Evolutionary conservation across 1,140 invertebrate genomes (phyloP), one percentile per base, ranked within the genome.

Genomic region (Thaumatotibia leucotreta): DNA sequence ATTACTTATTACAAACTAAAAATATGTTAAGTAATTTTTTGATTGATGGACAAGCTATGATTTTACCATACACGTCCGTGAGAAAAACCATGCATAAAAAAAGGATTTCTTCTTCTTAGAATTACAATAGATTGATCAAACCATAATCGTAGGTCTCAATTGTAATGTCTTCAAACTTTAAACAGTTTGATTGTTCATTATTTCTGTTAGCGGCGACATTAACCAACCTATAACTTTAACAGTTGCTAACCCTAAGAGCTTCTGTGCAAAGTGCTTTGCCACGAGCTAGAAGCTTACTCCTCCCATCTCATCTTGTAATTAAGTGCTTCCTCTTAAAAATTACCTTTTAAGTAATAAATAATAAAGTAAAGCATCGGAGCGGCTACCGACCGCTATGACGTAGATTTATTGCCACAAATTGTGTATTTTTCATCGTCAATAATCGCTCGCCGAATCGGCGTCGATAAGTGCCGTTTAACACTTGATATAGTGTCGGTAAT

Each of bases 401-500:
- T 76, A 84, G 88, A 90, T 90, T 89, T 89, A 90, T 88, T 39
- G 65, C 75, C 80, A 78, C 79, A 90, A 90, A 90, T 90, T 90
- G 86, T 90, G 86, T 89, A 89, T 87, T 90, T 90, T 89, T 87
- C 83, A 83, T 82, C 78, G 74, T 78, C 77, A 81, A 77, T 79
- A 80, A 80, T 81, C 79, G 73, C 80, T 80, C 77, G 81, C 75
- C 76, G 76, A 87, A 86, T 87, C 82, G 83, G 83, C 81, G 80
- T 81, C 82, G 80, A 85, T 88, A 88, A 87, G 81, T 86, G 83
- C 80, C 85, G 83, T 87, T 90, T 90, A 89, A 83, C 88, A 90
- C 88, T 89, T 90, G 88, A 90, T 90, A 74, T 90, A 89, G 88
- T 90, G 86, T 89, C 82, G 73, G 80, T 90, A 90, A 90, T 89